A percentile compares a stretch with the other conserved stretches of the same genome.
These are phyloP conservation scores for Pachyseris speciosa DNA, from an alignment of 64 coral and sea anemone species.

Conservation along the genomic window DNA sequence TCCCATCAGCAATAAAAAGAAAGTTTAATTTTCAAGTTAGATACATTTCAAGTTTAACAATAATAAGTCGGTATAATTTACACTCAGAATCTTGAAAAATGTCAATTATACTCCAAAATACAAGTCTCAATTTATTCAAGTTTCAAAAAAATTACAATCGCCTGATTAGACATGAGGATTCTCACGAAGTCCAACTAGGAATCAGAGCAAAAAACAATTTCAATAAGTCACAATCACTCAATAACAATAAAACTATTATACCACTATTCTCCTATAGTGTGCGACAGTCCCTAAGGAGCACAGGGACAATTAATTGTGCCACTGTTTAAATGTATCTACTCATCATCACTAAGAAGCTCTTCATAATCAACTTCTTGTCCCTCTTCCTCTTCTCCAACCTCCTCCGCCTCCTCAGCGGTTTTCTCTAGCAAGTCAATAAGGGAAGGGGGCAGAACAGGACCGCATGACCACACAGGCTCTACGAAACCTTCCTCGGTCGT, in stretches of 20 bases:
- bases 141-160: too few species aligned
- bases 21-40: too few species aligned
- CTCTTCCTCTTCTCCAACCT: constrained; percentile 32
- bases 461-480: constrained; percentile 48
- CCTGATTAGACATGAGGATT: too few species aligned
- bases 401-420: neutral
- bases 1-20: too few species aligned
- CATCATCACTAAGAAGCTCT: constrained; percentile 31
- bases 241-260: neutral
- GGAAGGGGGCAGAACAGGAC: constrained; percentile 22
- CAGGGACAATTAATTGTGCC: neutral
- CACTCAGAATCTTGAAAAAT: too few species aligned
- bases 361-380: constrained; percentile 25
- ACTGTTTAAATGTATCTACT: constrained; percentile 16
- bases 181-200: too few species aligned
- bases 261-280: neutral
- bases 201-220: neutral
- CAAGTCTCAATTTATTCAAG: too few species aligned
- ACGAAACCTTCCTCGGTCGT: constrained; percentile 56
- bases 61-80: neutral
- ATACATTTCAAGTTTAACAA: too few species aligned
- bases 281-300: neutral
- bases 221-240: too few species aligned
- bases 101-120: too few species aligned
- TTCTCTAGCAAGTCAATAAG: constrained; percentile 36